Evolutionary conservation across 2,888 invertebrate genomes (phyloP).

Genomic region (Pelosia muscerda): DNA sequence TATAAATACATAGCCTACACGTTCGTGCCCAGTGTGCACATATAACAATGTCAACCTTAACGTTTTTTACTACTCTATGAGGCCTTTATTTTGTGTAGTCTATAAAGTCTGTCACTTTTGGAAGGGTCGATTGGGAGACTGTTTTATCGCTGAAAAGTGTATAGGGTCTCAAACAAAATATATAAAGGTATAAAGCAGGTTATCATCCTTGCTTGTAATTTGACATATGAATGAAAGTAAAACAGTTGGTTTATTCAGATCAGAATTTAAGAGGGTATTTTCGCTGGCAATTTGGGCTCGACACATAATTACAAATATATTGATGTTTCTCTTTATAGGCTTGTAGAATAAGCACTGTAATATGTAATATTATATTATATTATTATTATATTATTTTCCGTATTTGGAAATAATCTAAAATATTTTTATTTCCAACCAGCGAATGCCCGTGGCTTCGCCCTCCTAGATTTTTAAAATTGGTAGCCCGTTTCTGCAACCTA

Average conservation of each 20-base stretch:
- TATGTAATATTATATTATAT: not conserved
- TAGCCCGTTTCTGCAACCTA: too few species aligned
- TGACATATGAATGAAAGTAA: not conserved
- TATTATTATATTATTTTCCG: too few species aligned
- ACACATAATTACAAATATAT: not conserved
- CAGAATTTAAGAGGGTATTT: not conserved
- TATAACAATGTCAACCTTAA: constrained; percentile 47
- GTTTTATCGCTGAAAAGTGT: constrained; percentile 33
- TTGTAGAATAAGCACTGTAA: not conserved
- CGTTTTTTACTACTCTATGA: constrained; percentile 42
- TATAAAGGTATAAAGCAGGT: not conserved
- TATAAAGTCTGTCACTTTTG: constrained; percentile 43
- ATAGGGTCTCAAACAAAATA: not conserved
- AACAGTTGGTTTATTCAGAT: not conserved
- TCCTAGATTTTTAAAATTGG: too few species aligned
- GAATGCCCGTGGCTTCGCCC: too few species aligned
- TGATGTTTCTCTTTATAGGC: not conserved
- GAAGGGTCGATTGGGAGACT: constrained; percentile 43
- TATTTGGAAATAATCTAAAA: too few species aligned
- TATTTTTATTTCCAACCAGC: too few species aligned
- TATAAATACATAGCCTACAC: constrained; percentile 35
- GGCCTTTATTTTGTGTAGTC: constrained; percentile 34
- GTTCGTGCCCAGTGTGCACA: constrained; percentile 29
- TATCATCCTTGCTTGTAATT: not conserved
- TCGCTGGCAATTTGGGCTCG: not conserved